Evolutionary conservation across 2,888 invertebrate genomes (phyloP).

Genomic region (Lypha dubia): DNA sequence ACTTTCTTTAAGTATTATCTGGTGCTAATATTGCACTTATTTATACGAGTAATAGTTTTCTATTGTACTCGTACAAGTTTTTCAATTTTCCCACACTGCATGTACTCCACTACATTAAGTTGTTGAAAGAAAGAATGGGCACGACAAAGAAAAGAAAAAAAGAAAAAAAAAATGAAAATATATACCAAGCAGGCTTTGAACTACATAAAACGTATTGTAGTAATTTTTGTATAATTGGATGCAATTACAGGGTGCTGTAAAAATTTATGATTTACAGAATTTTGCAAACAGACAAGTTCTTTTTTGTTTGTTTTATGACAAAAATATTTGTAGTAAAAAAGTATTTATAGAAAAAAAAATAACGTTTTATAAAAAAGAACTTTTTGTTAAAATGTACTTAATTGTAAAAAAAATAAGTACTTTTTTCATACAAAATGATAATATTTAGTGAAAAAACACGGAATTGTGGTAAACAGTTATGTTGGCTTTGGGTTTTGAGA

Average conservation of each 20-base stretch:
- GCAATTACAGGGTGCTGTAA: conserved; percentile 9
- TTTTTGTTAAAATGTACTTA: no score
- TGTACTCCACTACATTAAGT: conserved; percentile 3
- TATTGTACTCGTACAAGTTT: conserved; percentile 15
- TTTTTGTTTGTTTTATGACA: no score
- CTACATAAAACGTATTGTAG: conserved; percentile 1
- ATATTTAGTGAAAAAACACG: no score
- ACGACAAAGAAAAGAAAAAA: no score
- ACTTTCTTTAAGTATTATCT: conserved; percentile 53
- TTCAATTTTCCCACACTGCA: conserved; percentile 50
- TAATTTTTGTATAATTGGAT: not conserved
- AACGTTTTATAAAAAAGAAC: no score
- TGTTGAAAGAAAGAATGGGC: conserved; percentile 48
- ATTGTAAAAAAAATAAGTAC: no score
- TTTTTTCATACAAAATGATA: no score
- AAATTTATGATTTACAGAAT: not conserved
- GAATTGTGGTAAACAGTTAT: no score
- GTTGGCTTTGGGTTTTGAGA: no score
- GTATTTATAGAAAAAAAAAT: no score
- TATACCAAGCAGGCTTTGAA: not conserved
- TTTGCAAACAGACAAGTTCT: no score
- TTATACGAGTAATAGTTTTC: conserved; percentile 25
- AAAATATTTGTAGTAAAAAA: no score
- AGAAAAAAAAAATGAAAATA: conserved; percentile 20
- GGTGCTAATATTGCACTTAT: conserved; percentile 36